Evolutionary conservation across 2,888 invertebrate genomes (phyloP).

Genomic region (Tinea pellionella): DNA sequence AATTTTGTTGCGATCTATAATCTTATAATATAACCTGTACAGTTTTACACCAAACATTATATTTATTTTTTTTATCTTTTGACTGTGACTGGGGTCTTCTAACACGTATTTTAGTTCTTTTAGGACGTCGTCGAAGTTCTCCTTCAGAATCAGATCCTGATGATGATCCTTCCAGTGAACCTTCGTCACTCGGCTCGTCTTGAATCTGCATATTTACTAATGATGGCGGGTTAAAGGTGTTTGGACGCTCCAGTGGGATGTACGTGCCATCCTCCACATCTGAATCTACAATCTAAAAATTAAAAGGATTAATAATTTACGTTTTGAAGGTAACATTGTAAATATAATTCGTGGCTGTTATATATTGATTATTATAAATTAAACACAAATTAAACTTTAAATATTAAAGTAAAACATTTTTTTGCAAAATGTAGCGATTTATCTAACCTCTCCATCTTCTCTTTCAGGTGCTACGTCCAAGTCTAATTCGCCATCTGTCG

Average conservation of each 20-base stretch:
- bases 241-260: slow-evolving; percentile 68
- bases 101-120: slow-evolving; percentile 63
- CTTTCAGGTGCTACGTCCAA: slow-evolving; percentile 70
- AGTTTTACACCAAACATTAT: slow-evolving; percentile 81
- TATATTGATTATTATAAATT: too few species aligned
- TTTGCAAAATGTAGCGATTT: neutral
- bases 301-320: neutral
- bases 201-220: slow-evolving; percentile 66
- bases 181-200: slow-evolving; percentile 71
- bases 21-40: slow-evolving; percentile 44
- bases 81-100: slow-evolving; percentile 32
- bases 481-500: slow-evolving; percentile 72
- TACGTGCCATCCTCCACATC: slow-evolving; percentile 66
- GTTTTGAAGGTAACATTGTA: neutral
- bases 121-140: slow-evolving; percentile 47
- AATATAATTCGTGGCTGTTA: too few species aligned
- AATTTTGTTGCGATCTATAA: neutral
- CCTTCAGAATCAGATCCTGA: slow-evolving; percentile 73
- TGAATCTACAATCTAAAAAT: slow-evolving; percentile 56
- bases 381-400: neutral
- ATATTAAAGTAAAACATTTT: neutral
- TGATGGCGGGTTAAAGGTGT: slow-evolving; percentile 60
- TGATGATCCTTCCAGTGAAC: slow-evolving; percentile 56
- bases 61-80: slow-evolving; percentile 73
- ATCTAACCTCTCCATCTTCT: slow-evolving; percentile 75